Base-by-base conservation (phyloP, 2,113 vertebrate species). In the Blennius ocellaris region DNA sequence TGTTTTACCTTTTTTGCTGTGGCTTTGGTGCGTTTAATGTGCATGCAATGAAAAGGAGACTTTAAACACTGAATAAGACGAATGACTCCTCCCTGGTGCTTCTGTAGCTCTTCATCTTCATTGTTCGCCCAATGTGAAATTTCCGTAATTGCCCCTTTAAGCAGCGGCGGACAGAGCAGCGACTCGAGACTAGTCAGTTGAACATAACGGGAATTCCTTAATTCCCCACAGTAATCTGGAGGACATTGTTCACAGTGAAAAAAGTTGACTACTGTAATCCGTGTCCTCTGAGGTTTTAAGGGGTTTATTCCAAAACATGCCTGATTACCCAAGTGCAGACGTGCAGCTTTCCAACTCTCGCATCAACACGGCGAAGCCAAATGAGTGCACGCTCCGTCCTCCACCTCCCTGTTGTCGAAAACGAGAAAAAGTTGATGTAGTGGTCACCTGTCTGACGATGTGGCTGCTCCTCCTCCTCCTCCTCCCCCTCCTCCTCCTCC, bases 171-270 rank as follows among this genome's bases (percentile, higher is more conserved):
- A 53, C 58, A 48, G 80, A 76, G 64, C 69, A 78, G 17, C 8
- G 47, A 73, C 69, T 84, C 1, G 53, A 62, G 76, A 81, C 63
- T 37, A 54, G 69, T 81, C 75, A 10, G 51, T 11, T 50, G 37
- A 66, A 54, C 60, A 52, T 41, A 60, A 52, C 73, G 30, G 69
- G 73, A n/a, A 61, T 83, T 65, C 55, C 70, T 74, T 82, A 65
- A 80, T 85, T 77, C 76, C 77, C 70, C 37, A 40, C 59, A 57
- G 84, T 86, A 84, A 85, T 89, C 65, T 79, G 75, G 39, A 47
- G 41, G 41, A 49, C 76, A 77, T 89, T 89, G 74, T 90, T 85
- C 67, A n/a, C 62, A 55, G 60, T 77, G 62, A 60, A 70, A 84
- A 73, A 82, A 80, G 69, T 67, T 58, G 68, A 80, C 81, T 56